A percentile compares a stretch with the other conserved stretches of the same genome.
Evolutionary conservation across 2,888 invertebrate genomes (phyloP).

Genomic region (Tryphoninae sp.): DNA sequence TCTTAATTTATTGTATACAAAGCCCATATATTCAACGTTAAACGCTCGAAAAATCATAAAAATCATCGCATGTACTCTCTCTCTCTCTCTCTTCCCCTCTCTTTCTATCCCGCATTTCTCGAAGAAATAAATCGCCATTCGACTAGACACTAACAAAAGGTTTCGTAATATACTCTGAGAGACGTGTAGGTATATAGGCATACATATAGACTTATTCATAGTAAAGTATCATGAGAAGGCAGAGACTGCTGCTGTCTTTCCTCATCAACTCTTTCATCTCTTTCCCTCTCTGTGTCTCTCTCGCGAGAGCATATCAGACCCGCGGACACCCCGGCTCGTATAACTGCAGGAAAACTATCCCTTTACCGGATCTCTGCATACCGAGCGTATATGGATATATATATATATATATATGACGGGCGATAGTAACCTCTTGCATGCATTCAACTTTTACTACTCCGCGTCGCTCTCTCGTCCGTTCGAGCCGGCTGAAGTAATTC

Average conservation of each 20-base stretch:
- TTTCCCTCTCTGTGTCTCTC: background rate
- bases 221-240: conserved; percentile 8
- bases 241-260: background rate
- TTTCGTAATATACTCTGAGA: background rate
- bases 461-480: conserved; percentile 59
- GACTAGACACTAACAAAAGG: conserved; percentile 11
- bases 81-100: background rate
- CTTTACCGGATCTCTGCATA: background rate
- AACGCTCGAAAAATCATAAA: background rate
- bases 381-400: background rate
- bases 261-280: conserved; percentile 1
- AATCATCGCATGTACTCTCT: conserved; percentile 9
- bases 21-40: background rate
- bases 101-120: background rate
- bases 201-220: background rate
- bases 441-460: conserved; percentile 43
- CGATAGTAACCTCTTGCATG: conserved; percentile 19
- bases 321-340: conserved; percentile 9
- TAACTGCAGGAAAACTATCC: conserved; percentile 24
- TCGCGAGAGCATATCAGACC: background rate
- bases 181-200: background rate
- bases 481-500: conserved; percentile 70
- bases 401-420: background rate
- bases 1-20: background rate
- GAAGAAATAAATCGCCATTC: conserved; percentile 18